Evolutionary conservation across 92 coral and sea anemone genomes (phyloP), one percentile per base, ranked within the genome.

Genomic region (Palythoa grandis): DNA sequence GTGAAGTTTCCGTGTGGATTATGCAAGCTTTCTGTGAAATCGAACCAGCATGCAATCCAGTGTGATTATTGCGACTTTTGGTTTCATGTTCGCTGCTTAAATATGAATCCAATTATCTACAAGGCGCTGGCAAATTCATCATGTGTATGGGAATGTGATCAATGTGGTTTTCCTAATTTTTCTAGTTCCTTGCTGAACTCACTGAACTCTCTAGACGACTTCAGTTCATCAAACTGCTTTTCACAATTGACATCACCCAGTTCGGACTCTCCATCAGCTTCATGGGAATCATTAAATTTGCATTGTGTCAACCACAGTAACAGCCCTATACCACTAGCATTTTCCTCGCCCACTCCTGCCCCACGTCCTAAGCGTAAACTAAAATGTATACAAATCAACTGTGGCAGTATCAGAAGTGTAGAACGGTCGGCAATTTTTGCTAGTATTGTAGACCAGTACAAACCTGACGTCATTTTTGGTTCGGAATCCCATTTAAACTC

Each of bases 371-470:
- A 77, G 82, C 69, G 50, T 16, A 77, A 77, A 77, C 69, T 77
- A 29, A 38, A 77, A 35, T 77, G 69, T 56, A 77, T 77, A 69
- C 82, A 77, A 56, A 54, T 77, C 69, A 77, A 77, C 68, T 77
- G 68, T 25, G 82, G 82, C 48, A 77, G 82, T 77, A 77, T 56
- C 61, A 54, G 68, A 77, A 77, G 25, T 77, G 69, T 77, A 1
- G 69, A 56, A 56, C 69, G 82, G 47, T 57, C 69, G 3, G 82
- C 52, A 12, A 77, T 29, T 1, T 29, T 29, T 29, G 35, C 35
- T 29, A 29, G 35, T 29, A 29, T 29, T 29, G 35, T 29, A 29
- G 35, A 29, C 35, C 35, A 29, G 35, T 29, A 1, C 35, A 1
- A 29, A 29, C 35, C 35, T 29, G 35, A 29, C 35, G 35, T 29